Base-by-base conservation (phyloP, 2,888 invertebrate species). In the Hypolimnas misippus region DNA sequence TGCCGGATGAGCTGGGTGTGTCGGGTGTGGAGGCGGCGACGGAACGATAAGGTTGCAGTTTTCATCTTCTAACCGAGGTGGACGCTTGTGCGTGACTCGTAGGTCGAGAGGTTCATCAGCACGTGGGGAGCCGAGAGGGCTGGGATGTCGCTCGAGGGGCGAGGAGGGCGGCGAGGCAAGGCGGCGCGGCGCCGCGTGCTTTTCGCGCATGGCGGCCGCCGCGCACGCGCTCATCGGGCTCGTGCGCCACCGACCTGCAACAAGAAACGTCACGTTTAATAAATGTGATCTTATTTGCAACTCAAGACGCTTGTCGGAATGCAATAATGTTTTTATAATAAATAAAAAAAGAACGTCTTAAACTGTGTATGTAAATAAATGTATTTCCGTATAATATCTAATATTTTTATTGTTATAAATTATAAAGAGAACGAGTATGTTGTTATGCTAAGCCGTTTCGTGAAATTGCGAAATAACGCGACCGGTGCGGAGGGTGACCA, bases 171-270 rank as follows among this genome's bases (percentile, higher is more conserved):
- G 92, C 78, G 81, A 93, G 90, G 84, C 93, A 95, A 97, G 96
- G 93, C 97, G 97, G 91, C 97, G 94, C 86, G 97, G 97, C 84
- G 96, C 96, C 87, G 97, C 96, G 93, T 97, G 97, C 93, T 97
- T 97, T 93, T 97, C 97, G 93, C 97, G 96, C 93, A 94, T 92
- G 88, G 89, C 93, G 92, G 93, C 93, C 87, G 94, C 93, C 90
- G 94, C 94, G 93, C 94, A 94, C 93, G 94, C 94, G 93, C 94
- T 95, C 95, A 95, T 95, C 93, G 93, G 94, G 91, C 92, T 91
- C 91, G 91, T 84, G 91, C 92, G 90, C 90, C 88, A 92, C 87
- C 89, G 85, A 91, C 87, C 91, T 91, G 86, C 1, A 87, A 87
- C 85, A 87, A 89, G 35, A 44, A 62, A 67, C 62, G 54, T 62